Base-by-base conservation (phyloP, 2,797 vertebrate species). In the Takifugu ocellatus region DNA sequence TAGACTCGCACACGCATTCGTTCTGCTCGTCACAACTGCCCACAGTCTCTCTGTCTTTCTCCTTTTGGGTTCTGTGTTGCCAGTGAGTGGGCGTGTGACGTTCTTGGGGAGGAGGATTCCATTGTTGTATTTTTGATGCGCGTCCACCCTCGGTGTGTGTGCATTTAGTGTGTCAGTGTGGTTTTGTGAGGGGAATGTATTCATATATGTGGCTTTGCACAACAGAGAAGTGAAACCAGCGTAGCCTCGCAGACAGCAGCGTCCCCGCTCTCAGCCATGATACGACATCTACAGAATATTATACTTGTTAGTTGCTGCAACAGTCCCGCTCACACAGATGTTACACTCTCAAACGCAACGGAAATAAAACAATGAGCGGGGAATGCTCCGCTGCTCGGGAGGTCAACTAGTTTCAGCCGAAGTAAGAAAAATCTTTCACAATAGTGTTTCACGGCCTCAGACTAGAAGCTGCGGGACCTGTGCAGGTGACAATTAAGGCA, bases 151-250 rank as follows among this genome's bases (percentile, higher is more conserved):
- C 70, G 29, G 21, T 21, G 6, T 45, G 14, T 8, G 25, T 27
- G 24, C 15, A 26, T 66, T 70, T 55, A 47, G 47, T 33, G 31
- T 44, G 46, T 43, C 6, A 43, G 14, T 43, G 52, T 51, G 58
- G 49, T 67, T 72, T 58, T 51, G 48, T 33, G 54, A 53, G 63
- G 39, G 49, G 45, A 66, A 69, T 17, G 21, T 63, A 51, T 66
- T 53, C 21, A 51, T 54, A 21, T 51, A 56, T 81, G 84, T 68
- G 79, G 74, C 81, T 87, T 83, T 67, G 69, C 65, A 60, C 59
- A 63, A 77, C 66, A 21, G 57, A 85, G 84, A 89, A 88, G 68
- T 81, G 87, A 88, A 90, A 91, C 87, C 65, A 59, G 50, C 10
- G 56, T 76, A 65, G 78, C 74, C 72, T 72, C 66, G 65, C 71